phyloP scores from a whole-genome alignment of 2,797 vertebrate genomes.

The Hipposideros larvatus region DNA sequence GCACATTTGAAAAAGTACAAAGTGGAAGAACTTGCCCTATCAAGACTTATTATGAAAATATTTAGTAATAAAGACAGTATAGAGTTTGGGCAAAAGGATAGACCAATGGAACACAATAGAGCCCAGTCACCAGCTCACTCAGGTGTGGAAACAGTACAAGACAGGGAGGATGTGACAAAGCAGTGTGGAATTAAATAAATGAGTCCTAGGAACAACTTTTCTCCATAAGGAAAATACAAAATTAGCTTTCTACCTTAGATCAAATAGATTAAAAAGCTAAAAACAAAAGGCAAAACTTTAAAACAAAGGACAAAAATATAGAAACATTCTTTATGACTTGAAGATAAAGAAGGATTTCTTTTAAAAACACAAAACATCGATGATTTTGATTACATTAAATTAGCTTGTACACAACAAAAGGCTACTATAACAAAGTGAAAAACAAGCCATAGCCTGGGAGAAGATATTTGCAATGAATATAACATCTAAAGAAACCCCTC shows the following conservation, averaged over 20 bases:
- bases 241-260: not conserved
- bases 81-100: not conserved
- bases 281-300: slow-evolving; percentile 19
- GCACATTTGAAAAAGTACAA: slow-evolving; percentile 61
- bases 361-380: not conserved
- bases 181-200: not conserved
- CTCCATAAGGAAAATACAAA: not conserved
- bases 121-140: not conserved
- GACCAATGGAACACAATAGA: not conserved
- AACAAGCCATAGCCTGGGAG: not conserved
- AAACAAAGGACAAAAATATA: slow-evolving; percentile 37
- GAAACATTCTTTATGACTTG: not conserved
- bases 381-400: slow-evolving; percentile 28
- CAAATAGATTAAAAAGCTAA: not conserved
- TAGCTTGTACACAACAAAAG: not conserved
- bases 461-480: not conserved
- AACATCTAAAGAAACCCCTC: not conserved
- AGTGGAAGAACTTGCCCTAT: slow-evolving; percentile 64
- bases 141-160: not conserved
- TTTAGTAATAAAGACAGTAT: slow-evolving; percentile 57
- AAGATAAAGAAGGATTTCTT: slow-evolving; percentile 38
- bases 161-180: not conserved
- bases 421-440: not conserved
- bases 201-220: not conserved
- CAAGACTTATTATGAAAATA: slow-evolving; percentile 70